Conservation (phyloP, 2,797 vertebrate species). For the Merluccius polli region DNA sequence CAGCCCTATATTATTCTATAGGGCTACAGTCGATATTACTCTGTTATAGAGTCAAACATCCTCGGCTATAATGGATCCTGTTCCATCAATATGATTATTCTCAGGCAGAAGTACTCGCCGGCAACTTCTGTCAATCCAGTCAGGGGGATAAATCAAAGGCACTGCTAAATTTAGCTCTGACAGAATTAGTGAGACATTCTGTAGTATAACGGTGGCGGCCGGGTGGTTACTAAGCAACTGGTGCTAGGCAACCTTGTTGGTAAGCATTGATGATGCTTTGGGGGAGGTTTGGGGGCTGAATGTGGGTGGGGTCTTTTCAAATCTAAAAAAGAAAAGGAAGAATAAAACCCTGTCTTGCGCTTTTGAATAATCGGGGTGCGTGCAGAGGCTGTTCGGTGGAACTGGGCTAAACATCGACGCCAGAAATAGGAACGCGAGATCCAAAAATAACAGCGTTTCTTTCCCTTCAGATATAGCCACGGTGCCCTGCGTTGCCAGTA, state of each 20-base stretch:
- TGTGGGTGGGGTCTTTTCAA: constrained; percentile 48
- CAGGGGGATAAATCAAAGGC: constrained; percentile 68
- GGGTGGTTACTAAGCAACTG: constrained; percentile 74
- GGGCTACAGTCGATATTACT: background rate
- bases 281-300: constrained; percentile 51
- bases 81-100: constrained; percentile 30
- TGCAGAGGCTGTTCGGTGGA: background rate
- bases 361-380: constrained; percentile 2
- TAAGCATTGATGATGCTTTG: constrained; percentile 69
- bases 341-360: constrained; percentile 22
- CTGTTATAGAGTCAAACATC: background rate
- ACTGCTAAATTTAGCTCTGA: constrained; percentile 74
- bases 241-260: constrained; percentile 74
- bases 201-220: constrained; percentile 63
- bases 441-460: background rate
- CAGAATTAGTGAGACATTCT: constrained; percentile 68
- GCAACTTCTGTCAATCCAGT: constrained; percentile 63
- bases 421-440: background rate
- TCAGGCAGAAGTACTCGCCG: constrained; percentile 46
- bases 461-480: background rate
- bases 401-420: background rate
- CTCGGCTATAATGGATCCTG: background rate
- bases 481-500: constrained; percentile 20
- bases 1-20: background rate
- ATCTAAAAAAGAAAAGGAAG: constrained; percentile 40